Base-by-base conservation (phyloP, 2,888 invertebrate species). In the Drosophila helvetica region DNA sequence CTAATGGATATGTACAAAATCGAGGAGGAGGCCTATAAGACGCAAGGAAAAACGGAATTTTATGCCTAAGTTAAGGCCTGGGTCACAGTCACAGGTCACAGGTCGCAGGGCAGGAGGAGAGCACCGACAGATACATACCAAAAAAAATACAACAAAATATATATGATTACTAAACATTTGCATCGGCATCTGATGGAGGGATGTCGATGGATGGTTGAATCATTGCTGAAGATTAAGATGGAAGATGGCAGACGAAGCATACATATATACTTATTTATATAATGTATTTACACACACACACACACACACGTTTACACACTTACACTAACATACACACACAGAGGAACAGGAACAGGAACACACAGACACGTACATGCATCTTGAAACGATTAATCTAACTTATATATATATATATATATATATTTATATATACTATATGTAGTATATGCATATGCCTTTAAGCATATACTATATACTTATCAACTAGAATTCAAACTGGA, bases 1-100 rank as follows among this genome's bases (percentile, higher is more conserved):
- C 94, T 97, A 90, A 95, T 98, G 92, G 97, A 98, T 92, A 96
- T 97, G 95, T 97, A 97, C 94, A 97, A 97, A 93, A 97, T 97
- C 93, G 97, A 97, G 92, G 97, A 97, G 91, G 94, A 96, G 80
- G 97, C 98, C 91, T 97, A 96, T 92, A 96, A 97, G 90, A 94
- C 97, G 93, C 95, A 96, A 88, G 95, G 96, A 91, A 97, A 97
- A 93, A 94, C 95, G 85, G 97, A 98, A 93, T 97, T 97, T 93
- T 97, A 96, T 93, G 97, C 96, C 93, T 98, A 94, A 75, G 56
- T 38, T n/a, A 58, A 64, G 70, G 70, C 63, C 67, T 69, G 75
- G 68, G 58, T 69, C 63, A 69, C 56, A 69, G 54, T 43, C 22
- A 1, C 17, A 33, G 52, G 19, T 38, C 52, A 19, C 8, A 42